Base-by-base conservation (phyloP, 2,888 invertebrate species). In the Trimorus sp. region DNA sequence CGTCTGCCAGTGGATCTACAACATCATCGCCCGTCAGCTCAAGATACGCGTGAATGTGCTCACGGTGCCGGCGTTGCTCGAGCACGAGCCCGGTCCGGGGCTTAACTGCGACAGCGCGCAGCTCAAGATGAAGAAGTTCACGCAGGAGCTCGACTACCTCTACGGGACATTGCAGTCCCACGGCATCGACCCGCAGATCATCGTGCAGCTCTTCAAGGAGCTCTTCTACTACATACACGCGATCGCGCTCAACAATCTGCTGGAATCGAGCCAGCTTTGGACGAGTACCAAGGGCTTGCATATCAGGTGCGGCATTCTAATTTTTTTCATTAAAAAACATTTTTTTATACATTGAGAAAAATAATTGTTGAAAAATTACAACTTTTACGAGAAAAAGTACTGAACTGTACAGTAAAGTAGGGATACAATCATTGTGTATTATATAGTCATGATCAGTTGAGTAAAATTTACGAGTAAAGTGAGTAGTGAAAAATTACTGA, bases 201-300 rank as follows among this genome's bases (percentile, higher is more conserved):
- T 96, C 16, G 94, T 95, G 45, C 97, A 96, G 92, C 94, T 98
- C 69, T 98, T 98, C 91, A 95, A 95, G 88, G 98, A 97, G 94
- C 89, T 98, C 0, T 97, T 97, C 92, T 98, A 98, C 93, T 98
- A 96, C 92, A 96, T 99, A 88, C 98, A 98, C 92, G 97, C 99
- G 9, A 96, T 96, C 87, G 97, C 98, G 36, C 93, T 99, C 70
- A 99, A 99, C 92, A 98, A 98, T 92, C 93, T 99, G 70, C 94
- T 99, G 83, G 93, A 99, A 78, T 94, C 99, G 45, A 98, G 98
- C 88, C 99, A 99, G 90, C 94, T 99, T 89, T 99, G 99, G 92
- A 97, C 98, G 92, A 99, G 99, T 98, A 96, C 97, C 54, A 98
- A 98, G 90, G 99, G 99, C 0, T 96, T 98, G 94, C 98, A 99